phyloP scores from a whole-genome alignment of 2,113 vertebrate genomes.

The Seriola quinqueradiata region DNA sequence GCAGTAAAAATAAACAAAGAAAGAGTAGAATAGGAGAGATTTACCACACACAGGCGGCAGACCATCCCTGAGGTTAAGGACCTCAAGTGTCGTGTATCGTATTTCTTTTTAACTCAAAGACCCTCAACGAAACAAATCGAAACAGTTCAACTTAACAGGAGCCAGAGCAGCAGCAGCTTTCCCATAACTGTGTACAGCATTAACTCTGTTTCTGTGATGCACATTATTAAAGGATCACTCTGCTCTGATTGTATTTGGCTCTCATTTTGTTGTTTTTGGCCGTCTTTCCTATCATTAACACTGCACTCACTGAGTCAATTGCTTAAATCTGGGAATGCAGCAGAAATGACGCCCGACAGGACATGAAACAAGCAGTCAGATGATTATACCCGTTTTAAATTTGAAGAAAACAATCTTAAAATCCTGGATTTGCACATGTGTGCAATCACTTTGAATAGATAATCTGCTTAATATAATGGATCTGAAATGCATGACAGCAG shows the following conservation, averaged over 20 bases:
- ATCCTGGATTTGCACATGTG: background rate
- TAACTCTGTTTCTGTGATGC: background rate
- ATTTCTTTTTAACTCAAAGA: conserved; percentile 69
- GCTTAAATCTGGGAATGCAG: background rate
- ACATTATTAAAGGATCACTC: background rate
- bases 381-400: background rate
- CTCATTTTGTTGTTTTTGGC: background rate
- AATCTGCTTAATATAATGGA: background rate
- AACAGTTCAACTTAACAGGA: conserved; percentile 42
- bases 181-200: background rate
- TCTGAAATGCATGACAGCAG: background rate
- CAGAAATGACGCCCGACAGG: background rate
- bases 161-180: background rate
- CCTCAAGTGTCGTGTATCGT: conserved; percentile 54
- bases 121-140: conserved; percentile 37
- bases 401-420: background rate
- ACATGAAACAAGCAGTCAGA: background rate
- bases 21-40: conserved; percentile 65
- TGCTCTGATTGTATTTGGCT: background rate
- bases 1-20: conserved; percentile 76
- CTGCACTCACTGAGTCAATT: background rate
- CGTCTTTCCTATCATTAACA: background rate
- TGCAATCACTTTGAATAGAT: background rate
- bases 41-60: conserved; percentile 77
- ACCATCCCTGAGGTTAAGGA: conserved; percentile 76